Base-by-base conservation (phyloP, 2,888 invertebrate genomes). In the Phania funesta region DNA sequence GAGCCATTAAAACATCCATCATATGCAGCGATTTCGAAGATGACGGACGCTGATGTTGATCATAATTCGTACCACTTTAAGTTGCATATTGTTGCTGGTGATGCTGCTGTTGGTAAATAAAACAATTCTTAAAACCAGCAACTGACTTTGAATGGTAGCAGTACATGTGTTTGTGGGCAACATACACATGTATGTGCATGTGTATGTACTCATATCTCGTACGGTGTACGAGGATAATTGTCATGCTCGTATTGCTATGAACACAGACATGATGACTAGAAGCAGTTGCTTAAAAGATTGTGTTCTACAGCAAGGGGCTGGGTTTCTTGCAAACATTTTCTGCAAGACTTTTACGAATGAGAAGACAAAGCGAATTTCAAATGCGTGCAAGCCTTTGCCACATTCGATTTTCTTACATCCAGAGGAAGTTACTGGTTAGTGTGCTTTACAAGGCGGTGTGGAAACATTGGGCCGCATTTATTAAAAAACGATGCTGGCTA, bases 11-110 rank as follows among this genome's bases (percentile, higher is more conserved):
- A 58, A 44, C 70, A 82, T 78, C 74, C 44, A 82, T 82, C 82
- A 82, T 74, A 74, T 65, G 50, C 48, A 32, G 56, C 35, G 46
- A 67, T 75, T 50, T 56, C 44, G 56, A 56, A 4, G 62, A 48
- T 44, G 24, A 64, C 22, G 73, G 73, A 50, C 32, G 62, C 29
- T 62, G 44, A 41, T 70, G 56, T 50, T 58, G 74, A 46, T 54
- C 68, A 75, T 70, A 82, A 82, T 78, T 74, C 70, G 78, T 78
- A 78, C 64, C 78, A 82, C 78, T 64, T 82, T 35, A 64, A 20
- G 64, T 64, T 77, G 58, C 22, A 62, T 32, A n/a, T 67, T 46
- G 52, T 56, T 62, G 60, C 22, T 80, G 62, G 18, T 44, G 44
- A 24, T 56, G 58, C 18, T 11, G 56, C 62, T 70, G 54, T 26